These are phyloP conservation scores for Chlorocebus sabaeus DNA, from an alignment of 2,113 vertebrate genomes.

Conservation along the genomic window DNA sequence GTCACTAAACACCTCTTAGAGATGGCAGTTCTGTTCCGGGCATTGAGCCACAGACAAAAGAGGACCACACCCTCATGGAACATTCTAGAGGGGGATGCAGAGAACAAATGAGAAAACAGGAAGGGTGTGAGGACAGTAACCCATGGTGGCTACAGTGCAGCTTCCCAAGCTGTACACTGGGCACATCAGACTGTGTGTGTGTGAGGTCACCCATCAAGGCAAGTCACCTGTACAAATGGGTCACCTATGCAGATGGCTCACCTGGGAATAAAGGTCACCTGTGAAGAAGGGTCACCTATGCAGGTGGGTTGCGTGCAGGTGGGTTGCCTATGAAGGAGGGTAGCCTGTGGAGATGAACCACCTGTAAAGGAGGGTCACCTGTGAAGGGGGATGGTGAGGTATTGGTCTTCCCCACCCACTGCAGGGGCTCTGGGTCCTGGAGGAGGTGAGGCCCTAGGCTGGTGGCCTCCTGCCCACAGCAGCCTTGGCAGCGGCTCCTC, in stretches of 20 bases:
- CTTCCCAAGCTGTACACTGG: not conserved
- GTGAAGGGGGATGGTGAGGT: no score
- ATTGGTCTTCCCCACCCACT: not conserved
- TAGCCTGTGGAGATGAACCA: not conserved
- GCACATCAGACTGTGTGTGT: rapidly evolving
- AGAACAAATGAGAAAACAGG: not conserved
- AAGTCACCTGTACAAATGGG: not conserved
- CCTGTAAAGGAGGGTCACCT: no score
- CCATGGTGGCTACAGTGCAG: not conserved
- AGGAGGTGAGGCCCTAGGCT: not conserved
- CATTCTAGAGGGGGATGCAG: not conserved
- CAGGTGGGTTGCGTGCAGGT: not conserved
- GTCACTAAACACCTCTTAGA: rapidly evolving
- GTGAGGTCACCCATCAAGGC: no score
- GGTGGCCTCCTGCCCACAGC: not conserved
- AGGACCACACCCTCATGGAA: not conserved
- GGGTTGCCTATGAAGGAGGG: not conserved
- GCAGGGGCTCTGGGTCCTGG: rapidly evolving
- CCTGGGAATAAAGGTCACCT: not conserved
- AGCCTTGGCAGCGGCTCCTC: not conserved
- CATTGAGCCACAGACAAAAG: not conserved
- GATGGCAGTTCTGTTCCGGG: not conserved
- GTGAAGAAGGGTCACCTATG: not conserved
- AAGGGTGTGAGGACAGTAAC: rapidly evolving
- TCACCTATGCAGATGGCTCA: not conserved